Conservation (phyloP, 2,797 vertebrate species). For the Propithecus perrieri region DNA sequence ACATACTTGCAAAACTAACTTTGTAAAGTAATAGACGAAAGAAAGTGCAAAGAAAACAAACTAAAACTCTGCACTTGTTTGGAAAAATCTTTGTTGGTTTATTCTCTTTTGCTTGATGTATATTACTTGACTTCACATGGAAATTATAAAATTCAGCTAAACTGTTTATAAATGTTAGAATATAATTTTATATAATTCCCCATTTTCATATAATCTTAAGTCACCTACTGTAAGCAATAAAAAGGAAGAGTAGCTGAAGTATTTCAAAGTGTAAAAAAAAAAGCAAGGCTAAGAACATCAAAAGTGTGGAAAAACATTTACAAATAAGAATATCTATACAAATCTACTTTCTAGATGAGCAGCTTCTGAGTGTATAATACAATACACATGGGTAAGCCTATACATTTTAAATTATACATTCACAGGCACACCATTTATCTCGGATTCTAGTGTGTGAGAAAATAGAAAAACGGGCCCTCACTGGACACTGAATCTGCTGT, state of each 20-base stretch:
- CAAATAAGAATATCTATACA: background rate
- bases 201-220: background rate
- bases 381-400: background rate
- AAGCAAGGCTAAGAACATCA: background rate
- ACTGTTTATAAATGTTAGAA: background rate
- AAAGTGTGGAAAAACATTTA: background rate
- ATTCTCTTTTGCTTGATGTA: background rate
- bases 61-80: background rate
- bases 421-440: background rate
- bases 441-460: background rate
- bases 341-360: background rate
- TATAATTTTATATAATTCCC: background rate
- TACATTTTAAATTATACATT: background rate
- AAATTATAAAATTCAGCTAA: background rate
- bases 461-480: background rate
- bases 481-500: too few relatives aligned
- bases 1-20: conserved; percentile 28
- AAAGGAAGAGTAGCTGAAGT: background rate
- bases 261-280: background rate
- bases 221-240: background rate
- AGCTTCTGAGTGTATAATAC: background rate
- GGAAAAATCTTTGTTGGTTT: background rate
- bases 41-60: conserved; percentile 13
- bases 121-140: background rate
- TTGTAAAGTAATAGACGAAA: background rate